Evolutionary conservation across 2,888 invertebrate genomes (phyloP).

Genomic region (Heteromurus nitidus): DNA sequence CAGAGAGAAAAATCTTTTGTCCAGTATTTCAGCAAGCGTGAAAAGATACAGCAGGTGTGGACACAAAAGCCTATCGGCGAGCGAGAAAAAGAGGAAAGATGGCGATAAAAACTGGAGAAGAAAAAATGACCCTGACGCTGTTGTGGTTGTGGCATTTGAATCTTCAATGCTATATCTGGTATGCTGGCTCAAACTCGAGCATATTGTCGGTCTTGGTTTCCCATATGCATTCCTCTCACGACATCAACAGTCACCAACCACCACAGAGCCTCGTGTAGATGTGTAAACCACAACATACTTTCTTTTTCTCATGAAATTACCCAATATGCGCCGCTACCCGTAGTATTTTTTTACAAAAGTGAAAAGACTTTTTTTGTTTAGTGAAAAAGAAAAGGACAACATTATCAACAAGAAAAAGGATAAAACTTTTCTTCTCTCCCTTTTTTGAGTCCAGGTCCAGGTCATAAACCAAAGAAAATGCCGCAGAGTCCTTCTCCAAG

Average conservation of each 20-base stretch:
- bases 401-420: not conserved
- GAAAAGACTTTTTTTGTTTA: not conserved
- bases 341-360: not conserved
- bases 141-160: no score
- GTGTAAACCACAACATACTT: not conserved
- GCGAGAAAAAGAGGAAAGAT: not conserved
- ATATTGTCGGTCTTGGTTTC: no score
- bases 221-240: not conserved
- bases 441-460: not conserved
- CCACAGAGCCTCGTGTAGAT: not conserved
- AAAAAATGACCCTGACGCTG: not conserved
- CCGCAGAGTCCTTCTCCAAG: not conserved
- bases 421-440: not conserved
- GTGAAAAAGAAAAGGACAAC: not conserved
- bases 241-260: no score
- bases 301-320: conserved; percentile 22
- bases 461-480: not conserved
- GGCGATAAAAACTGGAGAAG: not conserved
- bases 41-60: not conserved
- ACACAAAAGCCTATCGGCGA: not conserved
- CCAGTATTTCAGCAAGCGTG: not conserved
- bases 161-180: not conserved
- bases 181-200: no score
- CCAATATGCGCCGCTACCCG: no score
- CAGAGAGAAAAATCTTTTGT: not conserved